phyloP scores from a whole-genome alignment of 2,113 vertebrate genomes.

The Pterocles burchelli region DNA sequence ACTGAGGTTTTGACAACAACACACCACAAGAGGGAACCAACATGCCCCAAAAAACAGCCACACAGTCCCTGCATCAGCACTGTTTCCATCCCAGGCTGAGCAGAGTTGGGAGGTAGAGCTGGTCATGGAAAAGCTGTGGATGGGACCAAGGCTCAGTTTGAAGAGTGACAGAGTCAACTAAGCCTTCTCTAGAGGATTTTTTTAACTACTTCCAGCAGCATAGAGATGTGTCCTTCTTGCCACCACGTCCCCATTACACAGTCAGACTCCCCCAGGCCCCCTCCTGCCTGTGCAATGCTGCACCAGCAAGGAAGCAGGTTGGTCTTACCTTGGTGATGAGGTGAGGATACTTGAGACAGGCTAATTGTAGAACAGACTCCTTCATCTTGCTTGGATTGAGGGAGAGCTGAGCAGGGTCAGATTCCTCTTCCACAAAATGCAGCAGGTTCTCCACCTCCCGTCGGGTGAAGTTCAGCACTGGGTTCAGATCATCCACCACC shows the following conservation, averaged over 20 bases:
- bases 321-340: slow-evolving; percentile 93
- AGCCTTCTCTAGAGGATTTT: neutral
- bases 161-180: neutral
- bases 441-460: slow-evolving; percentile 97
- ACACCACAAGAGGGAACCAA: slow-evolving; percentile 35
- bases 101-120: neutral
- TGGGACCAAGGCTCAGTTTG: neutral
- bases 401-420: slow-evolving; percentile 72
- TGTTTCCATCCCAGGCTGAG: neutral
- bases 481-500: slow-evolving; percentile 97
- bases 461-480: slow-evolving; percentile 94
- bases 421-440: slow-evolving; percentile 97
- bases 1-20: neutral
- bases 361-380: slow-evolving; percentile 86
- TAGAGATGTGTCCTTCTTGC: neutral
- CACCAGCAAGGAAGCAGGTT: neutral
- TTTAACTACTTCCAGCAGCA: neutral
- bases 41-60: neutral
- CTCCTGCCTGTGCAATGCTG: neutral
- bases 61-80: neutral
- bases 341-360: slow-evolving; percentile 88
- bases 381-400: slow-evolving; percentile 71
- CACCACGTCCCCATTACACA: neutral
- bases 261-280: neutral
- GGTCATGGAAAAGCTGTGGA: neutral